These are phyloP conservation scores for Furcula furcula DNA, from an alignment of 2,888 invertebrate species.

Conservation along the genomic window DNA sequence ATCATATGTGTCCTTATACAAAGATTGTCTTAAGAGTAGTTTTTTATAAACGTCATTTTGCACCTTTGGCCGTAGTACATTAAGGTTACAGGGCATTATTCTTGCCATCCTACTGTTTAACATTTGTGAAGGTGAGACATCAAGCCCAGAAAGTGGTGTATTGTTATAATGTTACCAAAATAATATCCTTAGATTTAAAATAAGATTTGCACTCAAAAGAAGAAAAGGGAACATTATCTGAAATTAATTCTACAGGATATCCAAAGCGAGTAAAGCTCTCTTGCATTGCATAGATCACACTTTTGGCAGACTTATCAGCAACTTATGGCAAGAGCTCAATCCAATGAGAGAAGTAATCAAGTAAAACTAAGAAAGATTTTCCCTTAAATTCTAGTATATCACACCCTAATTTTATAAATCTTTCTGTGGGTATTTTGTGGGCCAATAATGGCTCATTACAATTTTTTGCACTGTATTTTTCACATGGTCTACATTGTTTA, in stretches of 20 bases:
- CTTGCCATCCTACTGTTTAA: slow-evolving; percentile 13
- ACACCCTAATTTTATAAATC: slow-evolving; percentile 10
- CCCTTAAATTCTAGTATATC: slow-evolving; percentile 11
- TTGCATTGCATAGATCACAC: neutral
- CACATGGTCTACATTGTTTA: slow-evolving; percentile 1
- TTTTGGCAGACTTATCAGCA: slow-evolving; percentile 2
- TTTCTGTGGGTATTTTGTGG: neutral
- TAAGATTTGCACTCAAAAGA: slow-evolving; percentile 9
- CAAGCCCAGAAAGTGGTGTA: neutral
- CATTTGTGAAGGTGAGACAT: slow-evolving; percentile 14
- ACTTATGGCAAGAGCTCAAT: slow-evolving; percentile 9
- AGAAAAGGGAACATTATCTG: slow-evolving; percentile 6
- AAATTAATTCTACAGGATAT: slow-evolving; percentile 5
- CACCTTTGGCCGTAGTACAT: no score
- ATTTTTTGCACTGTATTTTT: slow-evolving; percentile 1
- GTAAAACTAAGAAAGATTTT: slow-evolving; percentile 6
- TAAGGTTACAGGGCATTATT: no score
- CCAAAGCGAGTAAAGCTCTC: slow-evolving; percentile 10
- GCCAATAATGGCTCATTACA: no score
- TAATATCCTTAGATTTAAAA: slow-evolving; percentile 9
- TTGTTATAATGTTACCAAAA: slow-evolving; percentile 9
- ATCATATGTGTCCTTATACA: no score
- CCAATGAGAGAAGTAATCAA: slow-evolving; percentile 15
- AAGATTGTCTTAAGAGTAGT: no score
- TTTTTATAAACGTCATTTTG: no score